Evolutionary conservation across 2,888 invertebrate genomes (phyloP), one percentile per base, ranked within the genome.

Genomic region (Epinotia brunnichana): DNA sequence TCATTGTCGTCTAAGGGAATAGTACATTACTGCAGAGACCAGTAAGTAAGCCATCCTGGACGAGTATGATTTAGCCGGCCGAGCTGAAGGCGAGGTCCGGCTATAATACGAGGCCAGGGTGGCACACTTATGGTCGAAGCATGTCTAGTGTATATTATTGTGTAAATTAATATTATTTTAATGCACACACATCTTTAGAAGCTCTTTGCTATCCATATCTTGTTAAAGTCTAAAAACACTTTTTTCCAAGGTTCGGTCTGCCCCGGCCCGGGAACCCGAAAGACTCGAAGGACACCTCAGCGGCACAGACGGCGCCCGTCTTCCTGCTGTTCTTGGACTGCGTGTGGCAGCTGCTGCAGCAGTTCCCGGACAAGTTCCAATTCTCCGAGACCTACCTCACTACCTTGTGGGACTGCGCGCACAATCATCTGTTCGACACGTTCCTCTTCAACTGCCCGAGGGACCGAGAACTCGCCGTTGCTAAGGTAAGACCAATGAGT

Each of bases 281-380:
- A 71, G 95, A 90, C 17, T 53, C 80, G 0, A 83, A 83, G 39
- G 85, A 85, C 2, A 53, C 82, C 3, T 56, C 81, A 0, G 51
- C 82, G 0, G 94, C 96, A 89, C 88, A 87, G 56, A 19, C 79
- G 0, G 96, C 97, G 63, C 99, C 99, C 0, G 93, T 99, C 64
- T 97, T 99, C 87, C 94, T 99, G 61, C 92, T 99, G 63, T 99
- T 97, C 90, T 94, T 99, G 79, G 99, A 99, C 90, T 97, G 98
- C 88, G 96, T 96, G 69, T 98, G 98, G 97, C 99, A 99, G 92
- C 92, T 99, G 67, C 90, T 96, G 79, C 95, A 96, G 79, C 98
- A 99, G 91, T 98, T 96, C 89, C 98, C 98, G 0, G 94, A 96
- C 0, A 95, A 96, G 78, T 98, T 99, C 91, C 97, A 98, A 90